phyloP scores from a whole-genome alignment of 1,140 invertebrate species.

The Uloborus diversus region DNA sequence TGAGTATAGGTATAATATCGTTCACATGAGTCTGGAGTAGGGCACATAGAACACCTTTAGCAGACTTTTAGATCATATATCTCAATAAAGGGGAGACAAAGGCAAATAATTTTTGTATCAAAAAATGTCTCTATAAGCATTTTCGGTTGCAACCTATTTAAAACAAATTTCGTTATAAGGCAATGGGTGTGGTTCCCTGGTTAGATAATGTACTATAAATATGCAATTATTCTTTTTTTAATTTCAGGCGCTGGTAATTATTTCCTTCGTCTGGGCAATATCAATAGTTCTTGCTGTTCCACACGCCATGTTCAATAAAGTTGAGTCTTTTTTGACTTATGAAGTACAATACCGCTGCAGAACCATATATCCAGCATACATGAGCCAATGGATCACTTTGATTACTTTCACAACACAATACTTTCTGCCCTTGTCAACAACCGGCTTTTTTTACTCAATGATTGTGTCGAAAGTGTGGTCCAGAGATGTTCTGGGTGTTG shows the following conservation, averaged over 20 bases:
- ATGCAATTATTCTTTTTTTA: background rate
- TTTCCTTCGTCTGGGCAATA: constrained; percentile 67
- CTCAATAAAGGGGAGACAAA: no score
- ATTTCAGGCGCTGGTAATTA: constrained; percentile 60
- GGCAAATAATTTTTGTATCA: no score
- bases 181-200: no score
- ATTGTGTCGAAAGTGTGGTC: constrained; percentile 64
- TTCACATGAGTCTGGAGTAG: no score
- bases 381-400: constrained; percentile 66
- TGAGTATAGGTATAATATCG: no score
- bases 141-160: no score
- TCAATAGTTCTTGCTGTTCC: constrained; percentile 67
- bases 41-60: no score
- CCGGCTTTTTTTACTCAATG: constrained; percentile 65
- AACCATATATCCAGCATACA: constrained; percentile 64
- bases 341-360: constrained; percentile 64
- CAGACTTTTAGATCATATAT: no score
- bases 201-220: no score
- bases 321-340: constrained; percentile 59
- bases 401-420: constrained; percentile 69
- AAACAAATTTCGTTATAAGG: no score
- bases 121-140: no score
- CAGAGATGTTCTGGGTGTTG: constrained; percentile 59
- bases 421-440: constrained; percentile 68
- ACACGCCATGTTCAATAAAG: constrained; percentile 67